Evolutionary conservation across 1,140 invertebrate species (phyloP), one percentile per base, ranked within the genome.

Genomic region (Lepidurus couesii): DNA sequence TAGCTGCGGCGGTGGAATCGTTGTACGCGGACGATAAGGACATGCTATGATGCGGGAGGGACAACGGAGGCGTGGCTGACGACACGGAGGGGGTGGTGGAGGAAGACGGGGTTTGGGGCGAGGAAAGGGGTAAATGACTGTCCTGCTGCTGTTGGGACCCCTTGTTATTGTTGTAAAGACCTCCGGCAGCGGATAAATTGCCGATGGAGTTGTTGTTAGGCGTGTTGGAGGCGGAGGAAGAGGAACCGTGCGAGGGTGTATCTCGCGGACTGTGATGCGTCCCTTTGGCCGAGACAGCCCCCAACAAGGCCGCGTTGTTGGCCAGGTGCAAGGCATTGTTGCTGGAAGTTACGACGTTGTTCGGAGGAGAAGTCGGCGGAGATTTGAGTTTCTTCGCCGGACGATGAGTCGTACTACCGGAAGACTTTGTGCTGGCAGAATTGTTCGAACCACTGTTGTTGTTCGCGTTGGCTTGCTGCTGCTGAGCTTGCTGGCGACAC

Each of bases 401-500:
- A 80, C 79, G 16, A 79, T 79, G 1, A 79, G 77, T 8, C 78
- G 47, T 75, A 74, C 47, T 81, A 44, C 76, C 75, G 21, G 80
- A 76, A 16, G 80, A 75, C 16, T 42, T 75, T 1, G 81, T 81
- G 74, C 77, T 79, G 75, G 80, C 74, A 75, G 65, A 78, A 65
- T 75, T 75, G 75, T 77, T 79, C 42, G 79, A 73, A 11, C 80
- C 80, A 16, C 44, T 78, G 53, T 42, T 81, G 78, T 21, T 78
- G 75, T 43, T 79, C 43, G 73, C 76, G 47, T 73, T 80, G 53
- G 43, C 80, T 45, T 81, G 75, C 26, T 81, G 80, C 21, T 80
- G 78, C 74, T 81, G 80, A 11, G 82, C 75, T 76, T 83, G 82
- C 75, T 83, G 83, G 16, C 83, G 82, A 73, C 82, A 82, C 74